Base-by-base conservation (phyloP, 1,140 invertebrate genomes). In the Penaeus vannamei region DNA sequence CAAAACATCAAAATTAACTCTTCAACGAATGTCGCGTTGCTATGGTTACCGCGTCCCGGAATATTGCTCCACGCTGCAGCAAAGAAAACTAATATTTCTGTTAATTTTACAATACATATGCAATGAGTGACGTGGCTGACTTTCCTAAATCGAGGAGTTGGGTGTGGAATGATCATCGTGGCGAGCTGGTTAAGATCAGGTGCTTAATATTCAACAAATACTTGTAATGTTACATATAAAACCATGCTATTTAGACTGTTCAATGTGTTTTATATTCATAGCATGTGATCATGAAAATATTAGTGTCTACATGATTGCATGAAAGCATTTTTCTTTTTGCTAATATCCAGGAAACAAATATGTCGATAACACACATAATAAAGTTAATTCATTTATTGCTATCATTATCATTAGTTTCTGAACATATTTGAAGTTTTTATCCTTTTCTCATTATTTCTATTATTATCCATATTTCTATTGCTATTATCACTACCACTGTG, bases 181-280 rank as follows among this genome's bases (percentile, higher is more conserved):
- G 82, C 8, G 87, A 89, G n/a, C 72, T 89, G n/a, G 87, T 89
- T 53, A 89, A 89, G n/a, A 89, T 89, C 23, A 62, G 87, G 87
- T 89, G 61, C 32, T 22, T 12, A 76, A 36, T 14, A 20, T 32
- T 1, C 22, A 76, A 20, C 19, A 36, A 36, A 29, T 23, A 76
- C 19, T 76, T 14, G 42, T 76, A 29, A 53, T 53, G 14, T 17
- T 53, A 53, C 8, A 53, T 17, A 12, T 53, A 12, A 17, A 1
- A 12, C 14, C 53, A 12, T 53, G 53, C 14, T 17, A 53, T 53
- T 1, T 14, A 53, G 8, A 17, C 53, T 53, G 53, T 53, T 53
- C 10, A 46, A 46, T 46, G 42, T 46, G n/a, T n/a, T n/a, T n/a
- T n/a, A n/a, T n/a, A n/a, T n/a, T n/a, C n/a, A n/a, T n/a, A n/a